Percentiles rank a stretch among this genome's conserved stretches.
Conservation (phyloP, 30 jellyfish, hydroid and myxozoan genomes). For the Chironex yamaguchii region DNA sequence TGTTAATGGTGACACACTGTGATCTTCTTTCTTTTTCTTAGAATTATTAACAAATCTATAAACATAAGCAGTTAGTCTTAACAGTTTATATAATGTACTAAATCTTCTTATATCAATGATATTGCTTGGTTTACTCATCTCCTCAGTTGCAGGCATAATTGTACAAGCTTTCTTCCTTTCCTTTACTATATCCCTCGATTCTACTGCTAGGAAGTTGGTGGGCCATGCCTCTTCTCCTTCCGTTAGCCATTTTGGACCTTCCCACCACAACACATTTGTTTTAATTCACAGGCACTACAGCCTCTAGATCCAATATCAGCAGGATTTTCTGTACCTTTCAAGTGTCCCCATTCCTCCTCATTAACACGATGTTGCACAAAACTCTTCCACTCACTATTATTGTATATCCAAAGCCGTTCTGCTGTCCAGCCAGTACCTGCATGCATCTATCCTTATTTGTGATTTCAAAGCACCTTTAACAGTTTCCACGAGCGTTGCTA, state of each 20-base stretch:
- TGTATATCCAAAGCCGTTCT: slow-evolving; percentile 29
- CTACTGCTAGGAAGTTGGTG: background rate
- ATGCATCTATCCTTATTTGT: slow-evolving; percentile 17
- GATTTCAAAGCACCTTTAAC: background rate
- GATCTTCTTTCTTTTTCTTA: background rate
- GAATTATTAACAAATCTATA: background rate
- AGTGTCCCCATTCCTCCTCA: slow-evolving; percentile 25
- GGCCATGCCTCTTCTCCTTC: slow-evolving; percentile 46
- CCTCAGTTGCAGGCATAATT: background rate
- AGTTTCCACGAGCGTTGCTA: slow-evolving; percentile 1
- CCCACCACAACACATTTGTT: slow-evolving; percentile 39
- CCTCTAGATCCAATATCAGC: slow-evolving; percentile 64
- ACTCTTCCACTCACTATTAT: background rate
- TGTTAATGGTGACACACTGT: no score
- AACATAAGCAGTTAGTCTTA: slow-evolving; percentile 27
- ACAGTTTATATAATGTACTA: background rate
- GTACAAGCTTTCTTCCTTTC: slow-evolving; percentile 5
- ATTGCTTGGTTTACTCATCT: background rate
- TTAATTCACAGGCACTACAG: background rate
- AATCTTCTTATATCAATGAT: slow-evolving; percentile 4
- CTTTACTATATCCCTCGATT: background rate
- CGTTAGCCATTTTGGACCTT: slow-evolving; percentile 48
- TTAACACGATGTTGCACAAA: slow-evolving; percentile 26
- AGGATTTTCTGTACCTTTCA: slow-evolving; percentile 22
- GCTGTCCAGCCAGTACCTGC: slow-evolving; percentile 51